Percentiles rank a stretch among this genome's conserved stretches.
These are phyloP conservation scores for Netelia virgata DNA, from an alignment of 2,888 invertebrate genomes.

Conservation along the genomic window DNA sequence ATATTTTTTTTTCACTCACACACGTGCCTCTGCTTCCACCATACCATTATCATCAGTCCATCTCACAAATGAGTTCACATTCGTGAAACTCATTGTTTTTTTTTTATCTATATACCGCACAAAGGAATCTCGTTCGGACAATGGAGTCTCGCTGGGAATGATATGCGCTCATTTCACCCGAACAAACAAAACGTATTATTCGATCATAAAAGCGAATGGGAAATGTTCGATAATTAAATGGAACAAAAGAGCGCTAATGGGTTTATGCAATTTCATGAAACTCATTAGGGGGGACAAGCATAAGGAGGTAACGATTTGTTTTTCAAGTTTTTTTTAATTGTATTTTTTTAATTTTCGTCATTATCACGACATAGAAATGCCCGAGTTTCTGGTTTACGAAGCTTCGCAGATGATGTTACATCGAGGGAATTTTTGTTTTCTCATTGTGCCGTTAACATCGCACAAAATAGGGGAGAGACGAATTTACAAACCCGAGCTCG, in stretches of 20 bases:
- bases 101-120: conserved; percentile 13
- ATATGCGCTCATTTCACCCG: neutral
- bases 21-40: neutral
- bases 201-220: neutral
- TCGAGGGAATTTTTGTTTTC: neutral
- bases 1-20: conserved; percentile 4
- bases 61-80: conserved; percentile 13
- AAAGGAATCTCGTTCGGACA: conserved; percentile 13
- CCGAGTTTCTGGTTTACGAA: neutral
- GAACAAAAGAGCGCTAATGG: neutral
- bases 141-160: neutral
- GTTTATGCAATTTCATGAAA: neutral
- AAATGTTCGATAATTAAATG: neutral
- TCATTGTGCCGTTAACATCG: conserved; percentile 26
- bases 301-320: neutral
- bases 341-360: neutral
- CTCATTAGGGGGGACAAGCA: neutral
- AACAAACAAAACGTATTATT: conserved; percentile 19
- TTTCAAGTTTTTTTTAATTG: neutral
- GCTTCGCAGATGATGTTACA: neutral
- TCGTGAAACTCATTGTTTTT: conserved; percentile 7
- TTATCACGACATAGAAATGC: neutral
- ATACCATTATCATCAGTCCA: neutral
- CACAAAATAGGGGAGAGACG: conserved; percentile 28
- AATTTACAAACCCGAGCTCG: conserved; percentile 39